These are phyloP conservation scores for Procambarus clarkii DNA, from an alignment of 1,140 invertebrate species.

Conservation along the genomic window DNA sequence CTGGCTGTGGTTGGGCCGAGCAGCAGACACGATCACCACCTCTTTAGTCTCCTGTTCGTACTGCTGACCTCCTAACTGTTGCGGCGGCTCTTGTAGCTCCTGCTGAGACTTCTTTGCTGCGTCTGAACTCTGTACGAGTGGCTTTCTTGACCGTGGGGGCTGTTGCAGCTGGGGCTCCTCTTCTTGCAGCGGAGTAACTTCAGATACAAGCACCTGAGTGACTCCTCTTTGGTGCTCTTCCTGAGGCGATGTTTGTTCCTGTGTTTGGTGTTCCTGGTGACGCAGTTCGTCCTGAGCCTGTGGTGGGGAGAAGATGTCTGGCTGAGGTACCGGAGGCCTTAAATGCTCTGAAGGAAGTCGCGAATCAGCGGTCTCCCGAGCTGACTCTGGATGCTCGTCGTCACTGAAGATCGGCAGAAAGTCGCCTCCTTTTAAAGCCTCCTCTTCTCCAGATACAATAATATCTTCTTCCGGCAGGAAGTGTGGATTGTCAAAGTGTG, in stretches of 20 bases:
- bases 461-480: neutral
- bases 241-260: neutral
- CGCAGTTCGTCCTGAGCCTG: neutral
- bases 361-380: neutral
- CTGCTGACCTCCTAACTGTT: neutral
- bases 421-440: neutral
- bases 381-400: neutral
- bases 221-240: neutral
- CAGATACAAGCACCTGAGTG: neutral
- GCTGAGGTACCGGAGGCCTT: neutral
- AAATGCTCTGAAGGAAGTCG: neutral
- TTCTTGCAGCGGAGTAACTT: slow-evolving; percentile 5
- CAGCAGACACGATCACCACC: slow-evolving; percentile 14
- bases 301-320: neutral
- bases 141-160: neutral
- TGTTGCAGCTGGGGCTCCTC: slow-evolving; percentile 16
- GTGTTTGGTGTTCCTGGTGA: neutral
- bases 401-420: neutral
- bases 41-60: slow-evolving; percentile 28
- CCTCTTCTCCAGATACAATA: neutral
- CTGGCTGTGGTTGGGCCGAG: neutral
- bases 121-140: neutral
- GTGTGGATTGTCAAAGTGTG: slow-evolving; percentile 1
- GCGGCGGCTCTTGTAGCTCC: neutral
- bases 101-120: neutral